Percentiles rank a stretch among this genome's conserved stretches.
Conservation (phyloP, 2,888 invertebrate species). For the Stenoptilia bipunctidactyla region DNA sequence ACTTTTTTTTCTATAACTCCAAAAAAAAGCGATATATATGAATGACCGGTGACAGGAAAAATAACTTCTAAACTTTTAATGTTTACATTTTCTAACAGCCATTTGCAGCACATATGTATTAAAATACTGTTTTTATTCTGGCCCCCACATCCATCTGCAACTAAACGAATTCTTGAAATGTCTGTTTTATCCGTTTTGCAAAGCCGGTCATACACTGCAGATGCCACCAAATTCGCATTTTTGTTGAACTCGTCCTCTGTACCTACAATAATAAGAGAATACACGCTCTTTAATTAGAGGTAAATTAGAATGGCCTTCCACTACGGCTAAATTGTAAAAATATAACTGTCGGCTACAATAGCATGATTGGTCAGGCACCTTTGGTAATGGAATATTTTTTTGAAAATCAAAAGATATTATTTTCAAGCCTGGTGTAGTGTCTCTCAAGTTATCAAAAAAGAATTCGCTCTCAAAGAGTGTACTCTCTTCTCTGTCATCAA, state of each 20-base stretch:
- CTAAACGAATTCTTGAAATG: slow-evolving; percentile 13
- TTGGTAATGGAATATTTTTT: slow-evolving; percentile 15
- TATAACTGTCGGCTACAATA: slow-evolving; percentile 17
- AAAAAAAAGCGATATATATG: slow-evolving; percentile 12
- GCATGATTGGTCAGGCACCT: slow-evolving; percentile 19
- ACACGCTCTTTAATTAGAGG: slow-evolving; percentile 18
- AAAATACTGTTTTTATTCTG: slow-evolving; percentile 15
- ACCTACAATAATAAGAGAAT: slow-evolving; percentile 21
- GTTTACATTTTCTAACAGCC: slow-evolving; percentile 8
- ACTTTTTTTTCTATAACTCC: too few species aligned
- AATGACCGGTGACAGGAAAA: slow-evolving; percentile 8
- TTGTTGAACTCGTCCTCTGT: slow-evolving; percentile 15
- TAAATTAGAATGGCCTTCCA: slow-evolving; percentile 8
- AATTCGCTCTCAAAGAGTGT: slow-evolving; percentile 18
- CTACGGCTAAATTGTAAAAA: slow-evolving; percentile 17
- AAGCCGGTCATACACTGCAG: too few species aligned
- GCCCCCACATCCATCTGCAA: slow-evolving; percentile 15
- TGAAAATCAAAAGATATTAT: slow-evolving; percentile 27
- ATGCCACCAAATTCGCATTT: slow-evolving; percentile 14
- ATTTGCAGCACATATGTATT: slow-evolving; percentile 11
- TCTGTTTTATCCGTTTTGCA: slow-evolving; percentile 15
- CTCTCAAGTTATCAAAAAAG: slow-evolving; percentile 19
- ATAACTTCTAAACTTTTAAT: slow-evolving; percentile 1
- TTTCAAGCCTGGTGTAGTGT: slow-evolving; percentile 15
- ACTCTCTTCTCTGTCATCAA: slow-evolving; percentile 19